Conservation (phyloP, 2,888 invertebrate genomes). For the Geotrupes spiniger region DNA sequence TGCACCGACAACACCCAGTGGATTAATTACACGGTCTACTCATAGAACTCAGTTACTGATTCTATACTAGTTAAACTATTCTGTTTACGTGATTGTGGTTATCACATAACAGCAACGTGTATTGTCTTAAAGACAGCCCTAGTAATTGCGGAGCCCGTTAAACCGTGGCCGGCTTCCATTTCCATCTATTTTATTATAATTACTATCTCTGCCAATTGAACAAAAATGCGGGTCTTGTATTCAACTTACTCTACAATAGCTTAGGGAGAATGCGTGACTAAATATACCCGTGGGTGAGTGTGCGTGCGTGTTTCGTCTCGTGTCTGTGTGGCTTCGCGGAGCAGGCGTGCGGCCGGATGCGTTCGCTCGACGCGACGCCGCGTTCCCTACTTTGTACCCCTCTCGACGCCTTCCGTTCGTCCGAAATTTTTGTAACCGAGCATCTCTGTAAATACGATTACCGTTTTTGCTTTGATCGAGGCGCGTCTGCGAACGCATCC, state of each 20-base stretch:
- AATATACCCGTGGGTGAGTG: constrained; percentile 21
- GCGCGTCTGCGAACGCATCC: constrained; percentile 36
- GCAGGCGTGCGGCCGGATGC: constrained; percentile 30
- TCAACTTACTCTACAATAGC: constrained; percentile 38
- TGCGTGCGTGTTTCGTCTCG: constrained; percentile 23
- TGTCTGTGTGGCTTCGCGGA: constrained; percentile 29
- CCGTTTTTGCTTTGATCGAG: not conserved
- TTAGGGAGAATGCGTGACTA: constrained; percentile 35
- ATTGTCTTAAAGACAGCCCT: constrained; percentile 39
- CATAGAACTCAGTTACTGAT: constrained; percentile 18
- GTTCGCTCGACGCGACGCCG: constrained; percentile 33
- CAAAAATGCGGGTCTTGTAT: constrained; percentile 45
- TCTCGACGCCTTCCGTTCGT: not conserved
- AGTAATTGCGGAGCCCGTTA: constrained; percentile 30
- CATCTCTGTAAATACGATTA: not conserved
- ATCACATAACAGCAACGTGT: constrained; percentile 39
- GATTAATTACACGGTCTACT: constrained; percentile 9
- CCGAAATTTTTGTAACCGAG: not conserved
- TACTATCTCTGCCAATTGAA: constrained; percentile 48
- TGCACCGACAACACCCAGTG: too few species aligned
- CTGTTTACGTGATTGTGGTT: constrained; percentile 30
- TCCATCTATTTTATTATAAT: constrained; percentile 32
- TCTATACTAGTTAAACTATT: constrained; percentile 17
- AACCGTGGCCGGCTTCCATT: constrained; percentile 32
- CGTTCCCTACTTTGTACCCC: constrained; percentile 25